Percentiles rank a stretch among this genome's conserved stretches.
Evolutionary conservation across 2,888 invertebrate species (phyloP).

Genomic region (Strigamia maritima): DNA sequence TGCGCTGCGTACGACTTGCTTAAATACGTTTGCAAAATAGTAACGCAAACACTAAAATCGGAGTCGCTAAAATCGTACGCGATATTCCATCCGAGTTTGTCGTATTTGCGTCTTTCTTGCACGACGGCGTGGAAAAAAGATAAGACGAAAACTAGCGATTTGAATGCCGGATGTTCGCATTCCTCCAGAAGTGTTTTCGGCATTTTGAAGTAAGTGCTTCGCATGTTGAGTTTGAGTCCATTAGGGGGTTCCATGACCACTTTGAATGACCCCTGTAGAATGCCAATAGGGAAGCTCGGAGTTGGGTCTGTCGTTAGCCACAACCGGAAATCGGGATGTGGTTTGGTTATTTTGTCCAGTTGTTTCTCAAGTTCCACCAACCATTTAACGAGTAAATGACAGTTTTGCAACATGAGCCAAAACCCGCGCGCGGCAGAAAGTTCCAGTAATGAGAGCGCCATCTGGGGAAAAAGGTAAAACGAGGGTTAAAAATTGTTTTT

Average conservation of each 20-base stretch:
- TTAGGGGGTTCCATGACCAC: slow-evolving; percentile 92
- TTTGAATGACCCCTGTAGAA: slow-evolving; percentile 71
- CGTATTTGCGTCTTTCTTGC: slow-evolving; percentile 85
- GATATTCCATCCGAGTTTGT: slow-evolving; percentile 93
- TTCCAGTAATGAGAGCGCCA: slow-evolving; percentile 67
- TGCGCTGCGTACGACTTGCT: slow-evolving; percentile 62
- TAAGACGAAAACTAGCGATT: slow-evolving; percentile 76
- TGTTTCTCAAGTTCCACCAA: slow-evolving; percentile 76
- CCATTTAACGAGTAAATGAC: slow-evolving; percentile 78
- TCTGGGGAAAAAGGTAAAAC: slow-evolving; percentile 54
- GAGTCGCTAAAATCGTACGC: slow-evolving; percentile 87
- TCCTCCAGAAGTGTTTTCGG: slow-evolving; percentile 67
- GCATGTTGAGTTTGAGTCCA: slow-evolving; percentile 80
- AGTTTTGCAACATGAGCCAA: slow-evolving; percentile 91
- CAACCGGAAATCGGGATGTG: slow-evolving; percentile 84
- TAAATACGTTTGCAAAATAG: slow-evolving; percentile 79
- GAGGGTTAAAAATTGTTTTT: too few species aligned
- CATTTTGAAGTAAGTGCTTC: slow-evolving; percentile 85
- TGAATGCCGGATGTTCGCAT: slow-evolving; percentile 73
- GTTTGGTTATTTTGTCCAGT: slow-evolving; percentile 71
- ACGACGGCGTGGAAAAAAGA: slow-evolving; percentile 93
- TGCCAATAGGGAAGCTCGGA: slow-evolving; percentile 81
- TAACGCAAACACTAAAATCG: slow-evolving; percentile 83
- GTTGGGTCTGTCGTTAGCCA: slow-evolving; percentile 92
- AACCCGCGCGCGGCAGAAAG: slow-evolving; percentile 71